phyloP scores from a whole-genome alignment of 2,113 vertebrate genomes.

The Austrofundulus limnaeus region DNA sequence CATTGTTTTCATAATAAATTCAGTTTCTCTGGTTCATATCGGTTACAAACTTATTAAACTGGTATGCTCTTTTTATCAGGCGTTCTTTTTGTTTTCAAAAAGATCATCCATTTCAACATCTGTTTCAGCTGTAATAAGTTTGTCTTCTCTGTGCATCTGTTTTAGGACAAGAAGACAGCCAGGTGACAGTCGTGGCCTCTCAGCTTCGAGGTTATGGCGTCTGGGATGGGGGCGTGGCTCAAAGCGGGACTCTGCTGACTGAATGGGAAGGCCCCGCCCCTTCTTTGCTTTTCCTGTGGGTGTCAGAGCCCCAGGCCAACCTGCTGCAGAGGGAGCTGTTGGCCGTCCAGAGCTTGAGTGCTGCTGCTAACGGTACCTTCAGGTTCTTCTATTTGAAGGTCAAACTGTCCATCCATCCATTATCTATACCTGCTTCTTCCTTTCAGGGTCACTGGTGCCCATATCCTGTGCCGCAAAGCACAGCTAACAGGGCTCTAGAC shows the following conservation, averaged over 20 bases:
- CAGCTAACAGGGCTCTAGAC: no score
- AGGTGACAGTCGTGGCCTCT: constrained; percentile 67
- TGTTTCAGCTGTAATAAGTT: background rate
- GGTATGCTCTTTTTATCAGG: no score
- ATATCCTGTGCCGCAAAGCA: no score
- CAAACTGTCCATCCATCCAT: no score
- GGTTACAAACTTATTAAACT: no score
- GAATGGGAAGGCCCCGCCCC: constrained; percentile 56
- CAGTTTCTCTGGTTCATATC: no score
- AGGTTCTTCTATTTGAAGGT: no score
- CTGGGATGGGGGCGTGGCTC: constrained; percentile 70
- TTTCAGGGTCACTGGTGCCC: no score
- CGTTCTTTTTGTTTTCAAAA: background rate
- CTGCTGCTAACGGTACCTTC: constrained; percentile 15
- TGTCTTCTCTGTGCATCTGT: background rate
- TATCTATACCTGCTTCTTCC: no score
- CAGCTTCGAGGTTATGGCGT: constrained; percentile 70
- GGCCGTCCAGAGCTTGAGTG: constrained; percentile 11
- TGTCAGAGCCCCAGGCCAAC: constrained; percentile 71
- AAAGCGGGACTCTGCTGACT: constrained; percentile 40
- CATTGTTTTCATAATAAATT: no score
- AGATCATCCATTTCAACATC: no score
- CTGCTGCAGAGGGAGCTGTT: constrained; percentile 70
- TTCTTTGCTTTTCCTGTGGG: constrained; percentile 76
- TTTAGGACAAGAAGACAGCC: constrained; percentile 28